These are phyloP conservation scores for Helobdella robusta DNA, from an alignment of 2,888 invertebrate genomes.

Conservation along the genomic window DNA sequence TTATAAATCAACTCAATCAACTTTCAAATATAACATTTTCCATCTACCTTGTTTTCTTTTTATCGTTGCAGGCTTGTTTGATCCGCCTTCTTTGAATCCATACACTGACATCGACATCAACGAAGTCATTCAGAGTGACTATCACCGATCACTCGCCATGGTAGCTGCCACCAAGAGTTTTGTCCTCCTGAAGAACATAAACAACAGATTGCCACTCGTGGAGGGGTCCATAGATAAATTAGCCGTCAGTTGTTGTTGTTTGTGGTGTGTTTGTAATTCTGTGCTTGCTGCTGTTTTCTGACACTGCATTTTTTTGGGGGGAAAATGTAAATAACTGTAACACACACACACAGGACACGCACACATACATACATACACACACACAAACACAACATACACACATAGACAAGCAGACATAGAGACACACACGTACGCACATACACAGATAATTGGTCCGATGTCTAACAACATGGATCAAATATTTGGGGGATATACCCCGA, in stretches of 20 bases:
- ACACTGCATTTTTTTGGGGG: too few species aligned
- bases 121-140: conserved; percentile 34
- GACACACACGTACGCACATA: too few species aligned
- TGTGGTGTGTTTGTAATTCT: too few species aligned
- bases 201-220: conserved; percentile 22
- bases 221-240: conserved; percentile 21
- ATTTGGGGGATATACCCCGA: conserved; percentile 42
- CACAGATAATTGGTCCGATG: conserved; percentile 45
- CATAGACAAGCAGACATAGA: too few species aligned
- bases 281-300: too few species aligned
- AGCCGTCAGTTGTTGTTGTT: conserved; percentile 19
- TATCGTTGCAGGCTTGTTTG: conserved; percentile 34
- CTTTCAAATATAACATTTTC: neutral
- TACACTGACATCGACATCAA: conserved; percentile 36
- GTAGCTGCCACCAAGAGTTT: conserved; percentile 39
- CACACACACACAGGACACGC: too few species aligned
- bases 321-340: too few species aligned
- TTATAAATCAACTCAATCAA: neutral
- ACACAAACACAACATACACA: too few species aligned
- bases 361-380: neutral
- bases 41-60: neutral
- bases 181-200: conserved; percentile 39
- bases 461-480: conserved; percentile 39
- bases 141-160: conserved; percentile 37
- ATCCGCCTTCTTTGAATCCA: conserved; percentile 40